Conservation (phyloP, 2,113 vertebrate species). For the Cololabis saira region DNA sequence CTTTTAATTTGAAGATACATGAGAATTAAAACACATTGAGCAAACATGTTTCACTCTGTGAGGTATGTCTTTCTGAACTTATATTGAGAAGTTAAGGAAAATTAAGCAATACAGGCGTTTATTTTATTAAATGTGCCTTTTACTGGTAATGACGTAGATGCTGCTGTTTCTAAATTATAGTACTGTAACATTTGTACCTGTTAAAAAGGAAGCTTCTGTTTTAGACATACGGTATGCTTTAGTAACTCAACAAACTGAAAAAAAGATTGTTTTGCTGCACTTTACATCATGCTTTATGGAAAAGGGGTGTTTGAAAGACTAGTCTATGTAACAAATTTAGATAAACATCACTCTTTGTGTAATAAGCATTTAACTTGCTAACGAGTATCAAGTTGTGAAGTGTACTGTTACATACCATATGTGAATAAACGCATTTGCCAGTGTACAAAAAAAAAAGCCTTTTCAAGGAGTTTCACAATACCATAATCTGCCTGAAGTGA, state of each 20-base stretch:
- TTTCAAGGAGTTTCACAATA: too few relatives aligned
- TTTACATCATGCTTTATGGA: not conserved
- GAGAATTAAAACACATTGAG: not conserved
- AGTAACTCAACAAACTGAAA: not conserved
- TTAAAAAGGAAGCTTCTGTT: not conserved
- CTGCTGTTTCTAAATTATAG: slow-evolving; percentile 8
- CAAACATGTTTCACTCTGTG: slow-evolving; percentile 4
- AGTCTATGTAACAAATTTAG: not conserved
- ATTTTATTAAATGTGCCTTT: slow-evolving; percentile 59
- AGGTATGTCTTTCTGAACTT: slow-evolving; percentile 6
- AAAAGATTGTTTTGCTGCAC: not conserved
- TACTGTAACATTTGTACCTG: not conserved
- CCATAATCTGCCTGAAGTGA: too few relatives aligned
- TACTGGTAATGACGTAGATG: slow-evolving; percentile 22
- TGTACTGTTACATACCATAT: too few relatives aligned
- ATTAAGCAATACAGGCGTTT: slow-evolving; percentile 15
- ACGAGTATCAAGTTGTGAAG: too few relatives aligned
- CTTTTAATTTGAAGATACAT: too few relatives aligned
- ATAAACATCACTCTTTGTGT: slow-evolving; percentile 13
- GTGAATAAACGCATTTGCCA: too few relatives aligned
- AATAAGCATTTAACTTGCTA: too few relatives aligned
- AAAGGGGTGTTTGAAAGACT: not conserved
- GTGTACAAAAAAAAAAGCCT: too few relatives aligned
- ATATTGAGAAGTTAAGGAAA: not conserved
- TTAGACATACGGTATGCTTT: not conserved